phyloP scores from a whole-genome alignment of 2,113 vertebrate species.

The Xiphorhynchus elegans region DNA sequence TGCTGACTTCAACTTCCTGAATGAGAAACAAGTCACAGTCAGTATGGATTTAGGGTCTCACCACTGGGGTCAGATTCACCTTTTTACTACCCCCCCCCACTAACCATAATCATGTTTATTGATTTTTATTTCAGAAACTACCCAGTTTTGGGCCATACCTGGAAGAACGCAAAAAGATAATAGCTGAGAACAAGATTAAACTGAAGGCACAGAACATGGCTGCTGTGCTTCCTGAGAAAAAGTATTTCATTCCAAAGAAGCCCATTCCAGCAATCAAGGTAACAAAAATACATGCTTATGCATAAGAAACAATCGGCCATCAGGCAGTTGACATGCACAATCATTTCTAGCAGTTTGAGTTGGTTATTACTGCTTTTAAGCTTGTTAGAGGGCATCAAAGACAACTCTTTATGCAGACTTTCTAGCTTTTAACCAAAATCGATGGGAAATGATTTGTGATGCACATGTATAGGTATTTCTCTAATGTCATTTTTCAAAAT shows the following conservation, averaged over 20 bases:
- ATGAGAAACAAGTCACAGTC: background rate
- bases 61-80: background rate
- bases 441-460: background rate
- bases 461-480: background rate
- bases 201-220: conserved; percentile 37
- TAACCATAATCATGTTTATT: background rate
- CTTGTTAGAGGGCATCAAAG: conserved; percentile 46
- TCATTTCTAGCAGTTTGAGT: conserved; percentile 24
- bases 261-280: conserved; percentile 87
- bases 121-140: conserved; percentile 77
- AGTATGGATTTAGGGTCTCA: background rate
- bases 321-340: conserved; percentile 32
- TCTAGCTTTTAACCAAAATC: conserved; percentile 36
- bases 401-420: conserved; percentile 27
- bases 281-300: conserved; percentile 26
- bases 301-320: background rate
- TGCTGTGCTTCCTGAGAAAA: background rate
- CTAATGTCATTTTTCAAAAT: conserved; percentile 3
- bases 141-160: conserved; percentile 91
- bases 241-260: conserved; percentile 71
- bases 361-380: conserved; percentile 60
- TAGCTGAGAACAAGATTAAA: conserved; percentile 81
- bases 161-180: conserved; percentile 78
- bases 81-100: rapidly evolving
- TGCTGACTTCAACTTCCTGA: background rate